Base-by-base conservation (phyloP, 2,888 invertebrate genomes). In the Dysmachus trigonus region DNA sequence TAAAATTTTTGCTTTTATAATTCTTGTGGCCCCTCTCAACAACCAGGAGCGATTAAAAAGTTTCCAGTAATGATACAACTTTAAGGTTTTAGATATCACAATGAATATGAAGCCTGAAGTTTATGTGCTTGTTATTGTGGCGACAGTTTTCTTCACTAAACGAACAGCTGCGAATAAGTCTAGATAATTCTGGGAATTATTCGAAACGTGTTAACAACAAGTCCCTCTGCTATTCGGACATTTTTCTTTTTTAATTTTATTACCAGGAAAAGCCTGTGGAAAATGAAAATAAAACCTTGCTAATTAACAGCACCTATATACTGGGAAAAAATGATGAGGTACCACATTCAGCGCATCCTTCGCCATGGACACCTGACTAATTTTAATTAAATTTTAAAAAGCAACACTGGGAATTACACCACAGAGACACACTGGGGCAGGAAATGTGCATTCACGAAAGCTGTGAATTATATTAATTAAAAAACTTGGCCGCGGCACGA, bases 381-480 rank as follows among this genome's bases (percentile, higher is more conserved):
- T 22, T 62, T 62, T 62, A 62, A 62, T 47, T 47, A 47, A 47
- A 47, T 41, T 62, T n/a, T 53, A 53, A 53, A 53, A 18, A n/a
- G n/a, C 53, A 62, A 27, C 10, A n/a, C 62, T 7, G 22, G 10
- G 62, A 62, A 10, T 62, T 62, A 22, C 62, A 62, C 10, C 62
- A 22, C 62, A 3, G 62, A 41, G 41, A 13, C 7, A 1, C 62
- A 27, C 62, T 22, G 62, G 62, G 62, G 62, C 22, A 27, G 13
- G 62, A 27, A 10, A 76, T 76, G 30, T 22, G 30, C 38, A 79
- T 47, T 41, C 79, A 51, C 4, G 33, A 79, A 51, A n/a, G 7
- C 27, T 47, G 22, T 27, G 35, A 81, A 47, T 53, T 53, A 53
- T 81, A 81, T 81, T 81, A 81, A 81, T 81, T 81, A 81, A 81